Evolutionary conservation across 37 sponge, comb jelly and placozoan genomes (phyloP).

Genomic region (Beroe forskalii): DNA sequence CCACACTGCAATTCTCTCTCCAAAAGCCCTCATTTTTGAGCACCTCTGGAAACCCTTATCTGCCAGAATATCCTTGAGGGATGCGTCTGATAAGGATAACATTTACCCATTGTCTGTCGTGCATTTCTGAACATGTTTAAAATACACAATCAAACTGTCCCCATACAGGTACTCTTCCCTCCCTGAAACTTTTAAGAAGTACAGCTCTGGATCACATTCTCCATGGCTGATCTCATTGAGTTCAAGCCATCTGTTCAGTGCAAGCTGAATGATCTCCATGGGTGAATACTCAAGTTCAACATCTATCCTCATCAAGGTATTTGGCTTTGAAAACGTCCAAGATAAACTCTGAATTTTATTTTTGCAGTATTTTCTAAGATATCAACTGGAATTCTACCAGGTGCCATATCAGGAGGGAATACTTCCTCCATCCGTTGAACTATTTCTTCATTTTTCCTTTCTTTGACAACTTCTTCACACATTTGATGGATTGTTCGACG

Average conservation of each 20-base stretch:
- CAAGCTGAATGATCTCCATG: not conserved
- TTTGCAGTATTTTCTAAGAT: not conserved
- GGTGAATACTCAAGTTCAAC: not conserved
- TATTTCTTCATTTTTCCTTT: not conserved
- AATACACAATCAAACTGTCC: not conserved
- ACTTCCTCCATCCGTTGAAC: slow-evolving; percentile 37
- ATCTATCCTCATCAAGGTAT: not conserved
- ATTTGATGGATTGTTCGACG: not conserved
- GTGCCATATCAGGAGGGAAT: not conserved
- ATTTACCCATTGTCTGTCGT: no score
- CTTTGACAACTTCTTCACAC: slow-evolving; percentile 51
- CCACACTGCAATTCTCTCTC: not conserved
- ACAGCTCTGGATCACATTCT: not conserved
- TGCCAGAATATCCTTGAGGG: slow-evolving; percentile 12
- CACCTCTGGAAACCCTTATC: slow-evolving; percentile 18
- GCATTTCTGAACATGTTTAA: slow-evolving; percentile 47
- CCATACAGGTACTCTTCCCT: slow-evolving; percentile 21
- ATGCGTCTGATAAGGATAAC: no score
- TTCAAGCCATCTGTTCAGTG: not conserved
- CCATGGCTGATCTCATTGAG: not conserved
- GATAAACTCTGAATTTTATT: not conserved
- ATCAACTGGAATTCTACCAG: not conserved
- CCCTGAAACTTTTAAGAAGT: not conserved
- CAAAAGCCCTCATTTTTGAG: not conserved
- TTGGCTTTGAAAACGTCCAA: not conserved